Conservation (phyloP, 2,113 vertebrate species). For the Mustela lutreola region DNA sequence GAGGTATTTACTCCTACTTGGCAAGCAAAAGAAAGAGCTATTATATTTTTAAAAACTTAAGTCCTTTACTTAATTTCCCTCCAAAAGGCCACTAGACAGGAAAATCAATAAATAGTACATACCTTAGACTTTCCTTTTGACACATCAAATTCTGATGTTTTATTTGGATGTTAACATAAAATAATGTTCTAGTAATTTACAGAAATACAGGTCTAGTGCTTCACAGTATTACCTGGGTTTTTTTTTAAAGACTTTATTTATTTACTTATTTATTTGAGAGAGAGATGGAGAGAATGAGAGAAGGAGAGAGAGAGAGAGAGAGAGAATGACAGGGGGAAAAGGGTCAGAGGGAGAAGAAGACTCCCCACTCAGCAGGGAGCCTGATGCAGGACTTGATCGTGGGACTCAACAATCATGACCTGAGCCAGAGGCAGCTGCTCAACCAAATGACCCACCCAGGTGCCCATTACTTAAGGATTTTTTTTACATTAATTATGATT, state of each 20-base stretch:
- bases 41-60: neutral
- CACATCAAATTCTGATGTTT: neutral
- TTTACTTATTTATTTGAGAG: too few species aligned
- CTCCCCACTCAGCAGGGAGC: too few species aligned
- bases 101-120: neutral
- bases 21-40: conserved; percentile 33
- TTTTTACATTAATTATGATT: neutral
- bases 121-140: neutral
- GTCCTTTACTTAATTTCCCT: neutral
- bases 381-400: too few species aligned
- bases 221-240: neutral
- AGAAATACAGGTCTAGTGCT: neutral
- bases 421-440: too few species aligned
- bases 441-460: too few species aligned
- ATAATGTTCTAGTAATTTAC: neutral
- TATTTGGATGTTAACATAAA: conserved; percentile 2
- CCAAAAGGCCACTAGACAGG: neutral
- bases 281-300: too few species aligned
- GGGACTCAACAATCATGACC: too few species aligned
- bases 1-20: neutral
- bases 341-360: too few species aligned
- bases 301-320: too few species aligned
- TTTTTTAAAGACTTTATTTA: neutral
- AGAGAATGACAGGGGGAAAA: too few species aligned
- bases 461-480: too few species aligned